Base-by-base conservation (phyloP, 2,113 vertebrate species). In the Alces alces region DNA sequence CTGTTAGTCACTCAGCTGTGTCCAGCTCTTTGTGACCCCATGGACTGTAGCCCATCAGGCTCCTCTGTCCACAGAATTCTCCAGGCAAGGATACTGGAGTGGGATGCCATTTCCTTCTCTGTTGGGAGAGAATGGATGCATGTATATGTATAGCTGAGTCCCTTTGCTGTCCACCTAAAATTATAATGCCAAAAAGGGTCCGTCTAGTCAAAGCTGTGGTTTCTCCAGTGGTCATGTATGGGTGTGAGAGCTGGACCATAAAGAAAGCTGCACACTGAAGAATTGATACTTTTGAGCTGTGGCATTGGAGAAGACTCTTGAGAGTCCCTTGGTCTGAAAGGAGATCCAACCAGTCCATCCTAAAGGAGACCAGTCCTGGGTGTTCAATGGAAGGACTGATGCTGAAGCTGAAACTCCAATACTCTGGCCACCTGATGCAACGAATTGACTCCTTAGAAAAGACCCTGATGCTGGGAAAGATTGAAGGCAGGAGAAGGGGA, bases 401-500 rank as follows among this genome's bases (percentile, higher is more conserved):
- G 64, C 64, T 66, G 17, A 66, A 1, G 8, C 64, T 66, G 64
- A 66, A n/a, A 17, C 64, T 70, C 33, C 9, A 70, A 21, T 21
- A 70, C 2, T 5, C 11, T 70, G 5, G 19, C n/a, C 9, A 36
- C n/a, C 17, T 21, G n/a, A 36, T 23, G n/a, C 1, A 0, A 70
- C 36, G 17, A 70, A 1, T 2, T 11, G 19, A 70, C n/a, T 70
- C 64, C 0, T 5, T 21, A 23, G 64, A 23, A 70, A 70, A 23
- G 17, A 70, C 64, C n/a, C 9, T 36, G n/a, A 70, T 70, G 17
- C 64, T 36, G 33, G 64, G 9, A 21, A 70, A 70, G 64, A 70
- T 0, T 70, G 64, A 70, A 10, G 17, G n/a, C 9, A 0, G 9
- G n/a, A 70, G 64, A 36, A 70, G 17, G n/a, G n/a, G n/a, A 36